These are phyloP conservation scores for Megaceryle torquata DNA, from an alignment of 2,113 vertebrate species.

Conservation along the genomic window DNA sequence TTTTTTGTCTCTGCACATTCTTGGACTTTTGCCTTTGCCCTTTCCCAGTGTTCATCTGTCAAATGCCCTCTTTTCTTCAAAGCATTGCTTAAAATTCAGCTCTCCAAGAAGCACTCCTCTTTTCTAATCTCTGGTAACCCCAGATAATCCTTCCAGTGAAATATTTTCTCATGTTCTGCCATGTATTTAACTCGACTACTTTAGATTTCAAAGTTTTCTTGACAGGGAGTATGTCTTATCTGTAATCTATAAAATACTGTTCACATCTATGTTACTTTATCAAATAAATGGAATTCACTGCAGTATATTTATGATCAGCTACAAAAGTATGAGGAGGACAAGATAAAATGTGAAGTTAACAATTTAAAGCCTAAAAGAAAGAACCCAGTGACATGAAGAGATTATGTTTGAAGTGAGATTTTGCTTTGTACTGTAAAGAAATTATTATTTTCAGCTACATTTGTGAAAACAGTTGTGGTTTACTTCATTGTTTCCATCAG, in stretches of 20 bases:
- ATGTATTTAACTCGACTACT: background rate
- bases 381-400: rapidly evolving
- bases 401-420: background rate
- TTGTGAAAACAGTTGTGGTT: background rate
- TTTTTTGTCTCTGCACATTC: background rate
- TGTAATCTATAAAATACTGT: background rate
- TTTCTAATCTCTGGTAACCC: background rate
- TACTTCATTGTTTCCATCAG: background rate
- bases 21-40: background rate
- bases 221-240: background rate
- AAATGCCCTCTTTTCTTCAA: background rate
- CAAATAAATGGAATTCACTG: background rate
- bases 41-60: background rate
- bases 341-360: background rate
- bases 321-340: background rate
- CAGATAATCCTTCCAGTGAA: background rate
- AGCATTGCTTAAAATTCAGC: background rate
- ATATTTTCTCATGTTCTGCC: background rate
- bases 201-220: background rate
- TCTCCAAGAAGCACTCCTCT: background rate
- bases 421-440: background rate
- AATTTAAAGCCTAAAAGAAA: background rate
- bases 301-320: background rate
- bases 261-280: background rate
- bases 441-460: background rate